These are phyloP conservation scores for Achatina immaculata DNA, from an alignment of 1,140 invertebrate species.

Conservation along the genomic window DNA sequence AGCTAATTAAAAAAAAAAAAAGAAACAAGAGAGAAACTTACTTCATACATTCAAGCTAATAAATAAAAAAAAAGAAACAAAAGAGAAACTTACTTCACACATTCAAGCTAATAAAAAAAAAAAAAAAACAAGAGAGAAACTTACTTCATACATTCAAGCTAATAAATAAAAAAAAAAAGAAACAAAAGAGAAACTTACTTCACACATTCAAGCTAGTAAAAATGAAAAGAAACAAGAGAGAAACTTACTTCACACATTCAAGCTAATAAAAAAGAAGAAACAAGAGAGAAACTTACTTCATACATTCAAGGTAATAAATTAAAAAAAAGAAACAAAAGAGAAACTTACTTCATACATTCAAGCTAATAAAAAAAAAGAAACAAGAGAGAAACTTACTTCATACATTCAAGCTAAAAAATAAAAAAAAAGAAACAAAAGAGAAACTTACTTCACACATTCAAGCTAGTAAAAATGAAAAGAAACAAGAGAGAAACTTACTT, in stretches of 20 bases:
- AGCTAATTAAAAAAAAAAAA: background rate
- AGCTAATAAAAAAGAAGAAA: background rate
- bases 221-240: conserved; percentile 1
- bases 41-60: too few species aligned
- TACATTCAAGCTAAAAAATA: too few species aligned
- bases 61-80: conserved; percentile 1
- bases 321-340: conserved; percentile 2
- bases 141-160: too few species aligned
- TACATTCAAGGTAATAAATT: too few species aligned
- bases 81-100: conserved; percentile 58
- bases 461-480: background rate
- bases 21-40: conserved; percentile 48
- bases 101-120: too few species aligned
- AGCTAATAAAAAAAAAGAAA: conserved; percentile 8
- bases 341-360: conserved; percentile 63
- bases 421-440: conserved; percentile 2
- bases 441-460: conserved; percentile 63
- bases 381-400: conserved; percentile 56
- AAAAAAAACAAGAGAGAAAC: conserved; percentile 35
- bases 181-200: conserved; percentile 55
- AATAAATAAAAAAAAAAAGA: background rate
- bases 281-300: conserved; percentile 56
- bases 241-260: conserved; percentile 63
- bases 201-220: too few species aligned
- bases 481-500: conserved; percentile 55